Base-by-base conservation (phyloP, 2,888 invertebrate genomes). In the Phyllotreta striolata region DNA sequence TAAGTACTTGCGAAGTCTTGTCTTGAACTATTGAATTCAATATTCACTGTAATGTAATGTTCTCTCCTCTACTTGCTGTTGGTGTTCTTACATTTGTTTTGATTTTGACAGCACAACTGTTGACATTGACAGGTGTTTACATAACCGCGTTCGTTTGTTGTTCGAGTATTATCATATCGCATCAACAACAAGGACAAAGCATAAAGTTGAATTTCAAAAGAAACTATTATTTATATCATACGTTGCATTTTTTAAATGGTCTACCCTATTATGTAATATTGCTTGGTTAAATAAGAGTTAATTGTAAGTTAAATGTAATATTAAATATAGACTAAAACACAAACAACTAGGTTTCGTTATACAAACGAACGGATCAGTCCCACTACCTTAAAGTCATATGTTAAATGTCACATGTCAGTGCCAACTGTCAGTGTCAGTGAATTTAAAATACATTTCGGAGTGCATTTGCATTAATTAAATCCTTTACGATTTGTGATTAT, bases 71-170 rank as follows among this genome's bases (percentile, higher is more conserved):
- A 24, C 24, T 24, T 24, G 24, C 34, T 56, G 34, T 10, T 8
- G 37, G 6, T 51, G 5, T 44, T 34, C 35, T 34, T 38, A 62
- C 55, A 62, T 62, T 62, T 62, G 55, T 55, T 62, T 55, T 62
- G 51, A n/a, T 55, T 40, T 44, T 55, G 47, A 49, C 55, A 55
- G 44, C 7, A 51, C 49, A 55, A 39, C 39, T 46, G 55, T 46
- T 55, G 61, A 60, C 54, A 54, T 40, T 60, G 44, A 54, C 38
- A 49, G 10, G 24, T 41, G 12, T 39, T 10, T 6, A 13, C 37
- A 34, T 51, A 39, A 14, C 1, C 47, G 57, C 43, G 34, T 34
- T 34, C 41, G 24, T 41, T 41, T 55, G 55, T 55, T 14, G 24
- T 24, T 24, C 24, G 24, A 24, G 24, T 24, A 24, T 24, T 24